Base-by-base conservation (phyloP, 2,113 vertebrate species). In the Vimba vimba region DNA sequence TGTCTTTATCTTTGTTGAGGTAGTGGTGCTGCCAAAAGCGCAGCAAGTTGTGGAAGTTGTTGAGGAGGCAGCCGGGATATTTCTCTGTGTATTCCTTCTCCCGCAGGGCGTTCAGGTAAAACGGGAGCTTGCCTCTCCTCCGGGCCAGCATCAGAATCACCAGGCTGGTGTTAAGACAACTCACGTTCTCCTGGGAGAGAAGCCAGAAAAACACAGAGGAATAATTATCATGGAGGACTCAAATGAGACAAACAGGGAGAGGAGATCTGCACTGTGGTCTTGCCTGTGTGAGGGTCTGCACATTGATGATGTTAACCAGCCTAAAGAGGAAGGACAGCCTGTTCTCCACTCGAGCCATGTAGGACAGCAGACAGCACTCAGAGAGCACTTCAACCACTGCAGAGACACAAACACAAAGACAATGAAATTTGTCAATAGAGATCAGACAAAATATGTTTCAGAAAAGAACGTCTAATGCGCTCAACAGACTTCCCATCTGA, bases 1-100 rank as follows among this genome's bases (percentile, higher is more conserved):
- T 98, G 91, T 99, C 98, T 91, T 99, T 99, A 89, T 99, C 98
- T 93, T 99, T 99, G 94, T 99, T 98, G 94, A 99, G 96, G 96
- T 99, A 99, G 94, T 99, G 98, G 89, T 97, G 96, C 91, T 99
- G 97, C 98, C 98, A 99, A 91, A 99, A 99, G 87, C 97, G 95
- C 91, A 99, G 95, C 73, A 99, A 94, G 83, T 96, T 97, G 93
- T 99, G 97, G 92, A 99, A 98, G 93, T 99, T 99, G 95, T 98
- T 99, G 89, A 99, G 97, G 90, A 99, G 95, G 93, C 96, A 98
- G 86, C 97, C 96, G 0, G 97, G 97, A 73, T 97, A 97, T 77
- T 97, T 97, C 82, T 97, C 95, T 0, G 93, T 92, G 52, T 96
- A 96, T 52, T 97, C 97, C 95, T 97, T 97, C 85, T 96, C 95